These are phyloP conservation scores for Pammene fasciana DNA, from an alignment of 2,888 invertebrate species.

Conservation along the genomic window DNA sequence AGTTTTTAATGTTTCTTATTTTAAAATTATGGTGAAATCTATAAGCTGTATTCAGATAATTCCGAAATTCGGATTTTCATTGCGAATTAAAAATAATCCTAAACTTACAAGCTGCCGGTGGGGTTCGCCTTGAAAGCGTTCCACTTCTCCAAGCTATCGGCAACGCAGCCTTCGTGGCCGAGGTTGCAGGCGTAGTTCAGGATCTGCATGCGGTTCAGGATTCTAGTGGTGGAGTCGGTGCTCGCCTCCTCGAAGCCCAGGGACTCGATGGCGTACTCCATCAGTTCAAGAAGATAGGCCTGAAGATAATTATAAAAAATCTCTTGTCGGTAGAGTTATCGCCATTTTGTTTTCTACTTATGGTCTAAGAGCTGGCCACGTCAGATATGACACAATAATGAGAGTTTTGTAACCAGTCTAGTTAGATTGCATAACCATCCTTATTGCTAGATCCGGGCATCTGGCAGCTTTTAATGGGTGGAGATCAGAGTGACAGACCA, in stretches of 20 bases:
- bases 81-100: not conserved
- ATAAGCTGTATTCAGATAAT: too few relatives aligned
- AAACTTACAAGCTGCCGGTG: conserved; percentile 54
- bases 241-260: conserved; percentile 77
- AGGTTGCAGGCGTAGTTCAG: conserved; percentile 86
- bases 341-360: too few relatives aligned
- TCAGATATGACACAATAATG: too few relatives aligned
- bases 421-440: too few relatives aligned
- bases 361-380: too few relatives aligned
- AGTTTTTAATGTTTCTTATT: too few relatives aligned
- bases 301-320: conserved; percentile 45
- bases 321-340: not conserved
- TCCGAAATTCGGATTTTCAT: too few relatives aligned
- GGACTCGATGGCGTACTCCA: conserved; percentile 72
- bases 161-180: conserved; percentile 83
- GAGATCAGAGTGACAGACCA: too few relatives aligned
- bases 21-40: too few relatives aligned
- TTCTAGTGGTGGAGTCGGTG: conserved; percentile 80
- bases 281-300: conserved; percentile 74
- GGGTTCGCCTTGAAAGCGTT: conserved; percentile 52
- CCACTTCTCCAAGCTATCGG: conserved; percentile 70
- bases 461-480: too few relatives aligned
- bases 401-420: too few relatives aligned
- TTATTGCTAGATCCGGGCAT: too few relatives aligned
- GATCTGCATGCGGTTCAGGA: conserved; percentile 83